Conservation (phyloP, 64 coral and sea anemone species). For the Astreopora myriophthalma region DNA sequence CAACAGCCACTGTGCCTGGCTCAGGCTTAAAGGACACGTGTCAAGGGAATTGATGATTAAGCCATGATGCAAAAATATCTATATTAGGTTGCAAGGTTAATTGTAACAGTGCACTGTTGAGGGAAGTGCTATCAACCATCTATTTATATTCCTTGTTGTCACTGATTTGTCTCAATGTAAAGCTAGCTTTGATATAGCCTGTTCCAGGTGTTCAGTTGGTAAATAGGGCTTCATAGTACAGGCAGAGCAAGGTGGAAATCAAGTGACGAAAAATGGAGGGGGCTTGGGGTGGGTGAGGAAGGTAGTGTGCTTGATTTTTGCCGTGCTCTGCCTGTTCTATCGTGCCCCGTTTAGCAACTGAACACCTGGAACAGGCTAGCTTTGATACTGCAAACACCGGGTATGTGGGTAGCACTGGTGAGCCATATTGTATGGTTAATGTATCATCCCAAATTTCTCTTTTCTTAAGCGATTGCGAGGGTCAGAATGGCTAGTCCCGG, state of each 20-base stretch:
- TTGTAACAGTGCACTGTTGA: not conserved
- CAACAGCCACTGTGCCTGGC: conserved; percentile 38
- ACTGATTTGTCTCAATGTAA: conserved; percentile 9
- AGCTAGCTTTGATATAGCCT: conserved; percentile 12
- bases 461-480: not conserved
- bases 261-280: too few relatives aligned
- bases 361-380: too few relatives aligned
- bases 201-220: too few relatives aligned
- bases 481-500: conserved; percentile 65
- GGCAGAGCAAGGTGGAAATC: too few relatives aligned
- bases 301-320: too few relatives aligned
- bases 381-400: conserved; percentile 7
- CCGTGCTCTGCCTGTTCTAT: too few relatives aligned
- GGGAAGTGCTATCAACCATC: not conserved
- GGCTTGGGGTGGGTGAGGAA: too few relatives aligned
- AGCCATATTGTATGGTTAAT: conserved; percentile 1
- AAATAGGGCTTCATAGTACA: too few relatives aligned
- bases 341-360: too few relatives aligned
- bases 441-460: conserved; percentile 59
- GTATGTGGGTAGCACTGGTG: conserved; percentile 42
- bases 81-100: not conserved
- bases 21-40: conserved; percentile 47
- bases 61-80: conserved; percentile 56
- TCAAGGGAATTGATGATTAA: not conserved
- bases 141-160: conserved; percentile 7